A percentile compares a stretch with the other conserved stretches of the same genome.
Conservation (phyloP, 2,888 invertebrate species). For the Athetis lepigone region DNA sequence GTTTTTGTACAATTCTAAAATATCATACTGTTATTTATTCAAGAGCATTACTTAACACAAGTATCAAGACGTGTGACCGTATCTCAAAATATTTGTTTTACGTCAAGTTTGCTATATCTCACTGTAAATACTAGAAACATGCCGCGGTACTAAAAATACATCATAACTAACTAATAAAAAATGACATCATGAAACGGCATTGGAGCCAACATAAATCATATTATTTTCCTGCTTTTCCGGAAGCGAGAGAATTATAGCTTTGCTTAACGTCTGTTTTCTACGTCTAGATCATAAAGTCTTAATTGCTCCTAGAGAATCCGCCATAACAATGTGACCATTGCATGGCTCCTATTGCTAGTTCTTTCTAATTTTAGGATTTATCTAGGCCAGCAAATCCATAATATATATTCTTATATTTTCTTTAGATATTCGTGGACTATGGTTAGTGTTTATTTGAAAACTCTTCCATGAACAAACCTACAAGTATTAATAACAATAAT, state of each 20-base stretch:
- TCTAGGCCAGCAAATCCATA: neutral
- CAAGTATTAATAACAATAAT: neutral
- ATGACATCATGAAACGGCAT: conserved; percentile 15
- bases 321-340: neutral
- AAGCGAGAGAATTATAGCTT: conserved; percentile 19
- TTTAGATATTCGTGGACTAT: neutral
- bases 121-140: conserved; percentile 31
- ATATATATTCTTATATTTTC: neutral
- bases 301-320: conserved; percentile 15
- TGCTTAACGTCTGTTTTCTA: conserved; percentile 20
- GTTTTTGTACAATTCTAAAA: conserved; percentile 14
- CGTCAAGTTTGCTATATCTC: conserved; percentile 14
- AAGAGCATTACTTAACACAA: conserved; percentile 21
- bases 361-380: neutral
- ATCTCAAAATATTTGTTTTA: conserved; percentile 42
- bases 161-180: conserved; percentile 9
- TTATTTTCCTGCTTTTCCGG: conserved; percentile 35
- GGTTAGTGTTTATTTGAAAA: neutral
- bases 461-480: neutral
- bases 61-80: conserved; percentile 1
- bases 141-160: conserved; percentile 24
- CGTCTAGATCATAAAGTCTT: conserved; percentile 11
- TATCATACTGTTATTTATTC: conserved; percentile 23
- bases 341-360: neutral
- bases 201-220: conserved; percentile 23